Conservation (phyloP, 1,140 invertebrate genomes). For the Berghia stephanieae region DNA sequence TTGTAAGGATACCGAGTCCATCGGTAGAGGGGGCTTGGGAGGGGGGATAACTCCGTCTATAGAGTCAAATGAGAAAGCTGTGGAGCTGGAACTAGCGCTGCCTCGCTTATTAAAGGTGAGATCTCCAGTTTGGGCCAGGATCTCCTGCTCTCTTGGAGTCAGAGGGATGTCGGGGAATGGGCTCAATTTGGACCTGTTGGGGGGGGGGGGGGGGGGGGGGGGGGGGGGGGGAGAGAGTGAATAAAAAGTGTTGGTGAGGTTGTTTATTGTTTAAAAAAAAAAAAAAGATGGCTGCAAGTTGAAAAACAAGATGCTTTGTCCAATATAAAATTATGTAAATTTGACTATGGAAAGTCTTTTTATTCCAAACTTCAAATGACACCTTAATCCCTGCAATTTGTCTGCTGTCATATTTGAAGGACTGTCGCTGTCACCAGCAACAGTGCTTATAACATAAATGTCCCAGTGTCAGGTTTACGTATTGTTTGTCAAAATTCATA, state of each 20-base stretch:
- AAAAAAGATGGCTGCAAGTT: too few relatives aligned
- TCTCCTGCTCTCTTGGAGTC: slow-evolving; percentile 66
- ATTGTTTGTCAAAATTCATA: too few relatives aligned
- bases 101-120: slow-evolving; percentile 53
- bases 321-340: too few relatives aligned
- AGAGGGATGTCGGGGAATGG: slow-evolving; percentile 81
- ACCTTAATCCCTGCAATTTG: too few relatives aligned
- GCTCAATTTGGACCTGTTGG: slow-evolving; percentile 70
- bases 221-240: background rate
- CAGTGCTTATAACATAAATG: too few relatives aligned
- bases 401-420: too few relatives aligned
- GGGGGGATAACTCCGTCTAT: slow-evolving; percentile 70
- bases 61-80: slow-evolving; percentile 40
- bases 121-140: slow-evolving; percentile 63
- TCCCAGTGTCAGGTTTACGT: too few relatives aligned
- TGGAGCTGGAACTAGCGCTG: slow-evolving; percentile 44
- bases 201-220: background rate
- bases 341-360: too few relatives aligned
- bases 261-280: too few relatives aligned
- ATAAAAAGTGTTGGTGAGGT: background rate
- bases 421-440: too few relatives aligned
- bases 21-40: slow-evolving; percentile 86
- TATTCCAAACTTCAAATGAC: too few relatives aligned
- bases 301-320: too few relatives aligned
- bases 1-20: slow-evolving; percentile 58